phyloP scores from a whole-genome alignment of 2,797 vertebrate genomes.

The Champsocephalus gunnari region DNA sequence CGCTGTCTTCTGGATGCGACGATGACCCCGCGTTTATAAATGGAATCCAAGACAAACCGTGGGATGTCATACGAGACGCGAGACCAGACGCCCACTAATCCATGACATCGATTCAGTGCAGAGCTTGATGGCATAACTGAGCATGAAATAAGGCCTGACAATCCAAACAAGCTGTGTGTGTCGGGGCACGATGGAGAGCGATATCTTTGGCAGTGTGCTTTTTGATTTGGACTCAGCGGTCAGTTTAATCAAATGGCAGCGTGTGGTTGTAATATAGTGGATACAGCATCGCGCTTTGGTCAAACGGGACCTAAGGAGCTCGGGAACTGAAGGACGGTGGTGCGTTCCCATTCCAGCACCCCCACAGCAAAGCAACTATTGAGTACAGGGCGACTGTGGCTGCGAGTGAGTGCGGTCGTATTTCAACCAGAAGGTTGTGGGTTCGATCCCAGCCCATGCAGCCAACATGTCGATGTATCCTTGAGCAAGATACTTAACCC shows the following conservation, averaged over 20 bases:
- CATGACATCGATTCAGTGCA: conserved; percentile 39
- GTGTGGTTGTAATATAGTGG: not conserved
- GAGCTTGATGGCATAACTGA: conserved; percentile 39
- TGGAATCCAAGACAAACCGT: conserved; percentile 1
- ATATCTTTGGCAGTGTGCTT: conserved; percentile 2
- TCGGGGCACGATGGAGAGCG: not conserved
- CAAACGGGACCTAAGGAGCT: not conserved
- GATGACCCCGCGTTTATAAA: conserved; percentile 4
- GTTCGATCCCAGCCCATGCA: too few species aligned
- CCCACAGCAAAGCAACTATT: not conserved
- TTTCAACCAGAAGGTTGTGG: too few species aligned
- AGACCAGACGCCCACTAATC: conserved; percentile 15
- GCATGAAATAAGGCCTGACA: conserved; percentile 51
- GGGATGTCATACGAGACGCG: conserved; percentile 8
- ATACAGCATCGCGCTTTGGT: not conserved
- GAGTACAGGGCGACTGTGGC: not conserved
- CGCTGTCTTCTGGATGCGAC: not conserved
- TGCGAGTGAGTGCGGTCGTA: too few species aligned
- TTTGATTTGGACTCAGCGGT: conserved; percentile 20
- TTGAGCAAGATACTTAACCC: too few species aligned
- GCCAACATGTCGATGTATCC: too few species aligned
- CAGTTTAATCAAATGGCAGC: not conserved
- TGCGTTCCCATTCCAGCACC: not conserved
- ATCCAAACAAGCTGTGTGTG: conserved; percentile 32
- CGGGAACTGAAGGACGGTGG: not conserved